Evolutionary conservation across 2,888 invertebrate species (phyloP), one percentile per base, ranked within the genome.

Genomic region (Ligdia adustata): DNA sequence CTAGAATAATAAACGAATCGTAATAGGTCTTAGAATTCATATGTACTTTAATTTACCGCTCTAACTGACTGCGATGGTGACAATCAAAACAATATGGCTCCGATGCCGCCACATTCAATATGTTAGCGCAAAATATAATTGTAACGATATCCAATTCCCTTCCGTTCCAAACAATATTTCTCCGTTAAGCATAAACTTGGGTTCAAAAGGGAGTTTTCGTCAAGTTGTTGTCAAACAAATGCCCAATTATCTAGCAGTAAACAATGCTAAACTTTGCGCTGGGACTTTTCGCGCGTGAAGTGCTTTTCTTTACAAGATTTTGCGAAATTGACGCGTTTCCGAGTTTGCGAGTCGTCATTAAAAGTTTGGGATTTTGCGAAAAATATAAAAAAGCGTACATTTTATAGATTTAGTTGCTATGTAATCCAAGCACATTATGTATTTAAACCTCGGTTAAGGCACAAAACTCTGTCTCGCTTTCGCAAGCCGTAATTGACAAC

Each of bases 221-320:
- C 16, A 38, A 38, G 16, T 38, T 38, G 31, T 38, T 38, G 26
- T 28, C 39, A 45, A 40, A 35, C 42, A 43, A 45, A 54, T 50
- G 54, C 45, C 57, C 52, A 57, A 57, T 57, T 52, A 55, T 50
- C 50, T 47, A 47, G 28, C 34, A 45, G 42, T 43, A 40, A 46
- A 46, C 45, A 43, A 42, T 52, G 50, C 44, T 22, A 16, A 43
- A 42, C 16, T 49, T 47, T 14, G 35, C 14, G 35, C 43, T 22
- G 39, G 31, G 38, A 33, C 40, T 44, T 43, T 46, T 52, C 34
- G 31, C 22, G 28, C 41, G 46, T 39, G 38, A 45, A 52, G 41
- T 49, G 35, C 41, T 32, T 52, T 41, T 28, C 42, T 34, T 37
- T 33, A 13, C 37, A 32, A 26, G 32, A 33, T 43, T 38, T 38